Evolutionary conservation across 2,113 vertebrate species (phyloP).

Genomic region (Mola mola): DNA sequence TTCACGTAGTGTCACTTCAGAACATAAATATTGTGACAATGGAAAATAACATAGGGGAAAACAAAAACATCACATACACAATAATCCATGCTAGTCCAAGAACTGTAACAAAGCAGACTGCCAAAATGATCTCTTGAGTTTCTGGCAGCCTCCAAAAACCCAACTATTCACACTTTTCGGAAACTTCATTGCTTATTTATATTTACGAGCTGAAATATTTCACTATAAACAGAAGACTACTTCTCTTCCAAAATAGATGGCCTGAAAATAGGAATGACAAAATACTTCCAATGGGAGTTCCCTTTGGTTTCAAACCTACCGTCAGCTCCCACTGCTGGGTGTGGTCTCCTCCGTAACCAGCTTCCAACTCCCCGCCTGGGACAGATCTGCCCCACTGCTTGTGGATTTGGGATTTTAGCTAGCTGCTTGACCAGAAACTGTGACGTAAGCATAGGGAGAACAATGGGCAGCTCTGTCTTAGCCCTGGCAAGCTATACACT

Average conservation of each 20-base stretch:
- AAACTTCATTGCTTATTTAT: not conserved
- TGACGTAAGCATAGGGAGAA: slow-evolving; percentile 20
- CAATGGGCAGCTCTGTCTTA: slow-evolving; percentile 48
- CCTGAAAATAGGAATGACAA: slow-evolving; percentile 56
- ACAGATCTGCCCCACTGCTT: slow-evolving; percentile 18
- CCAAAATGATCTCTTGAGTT: slow-evolving; percentile 24
- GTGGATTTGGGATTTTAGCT: slow-evolving; percentile 40
- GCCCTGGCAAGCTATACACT: slow-evolving; percentile 37
- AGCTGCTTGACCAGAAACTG: slow-evolving; percentile 8
- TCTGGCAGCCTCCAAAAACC: slow-evolving; percentile 19
- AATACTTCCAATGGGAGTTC: slow-evolving; percentile 67
- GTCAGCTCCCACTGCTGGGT: slow-evolving; percentile 50
- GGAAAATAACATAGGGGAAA: too few relatives aligned
- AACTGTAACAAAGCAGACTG: slow-evolving; percentile 24
- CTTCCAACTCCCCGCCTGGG: slow-evolving; percentile 17
- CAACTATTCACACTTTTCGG: not conserved
- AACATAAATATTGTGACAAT: slow-evolving; percentile 15
- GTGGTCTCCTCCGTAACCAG: slow-evolving; percentile 48
- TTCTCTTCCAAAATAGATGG: slow-evolving; percentile 19
- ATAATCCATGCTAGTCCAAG: not conserved
- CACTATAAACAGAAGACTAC: slow-evolving; percentile 11
- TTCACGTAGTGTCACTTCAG: not conserved
- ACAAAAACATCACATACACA: too few relatives aligned
- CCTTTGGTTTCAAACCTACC: slow-evolving; percentile 37
- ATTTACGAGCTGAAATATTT: slow-evolving; percentile 11